Conservation (phyloP, 2,888 invertebrate genomes). For the Eretmocerus hayati region DNA sequence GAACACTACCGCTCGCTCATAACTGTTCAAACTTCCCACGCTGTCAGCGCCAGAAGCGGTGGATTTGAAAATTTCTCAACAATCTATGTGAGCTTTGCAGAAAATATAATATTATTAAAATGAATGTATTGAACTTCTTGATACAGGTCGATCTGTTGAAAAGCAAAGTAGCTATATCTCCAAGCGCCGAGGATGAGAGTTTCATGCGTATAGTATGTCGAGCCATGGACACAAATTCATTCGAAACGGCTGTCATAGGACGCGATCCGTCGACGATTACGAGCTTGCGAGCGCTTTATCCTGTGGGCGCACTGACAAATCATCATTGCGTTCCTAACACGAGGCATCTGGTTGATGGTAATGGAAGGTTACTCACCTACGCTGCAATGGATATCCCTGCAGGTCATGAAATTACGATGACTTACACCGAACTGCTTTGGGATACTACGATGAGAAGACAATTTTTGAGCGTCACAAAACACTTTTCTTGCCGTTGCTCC, state of each 20-base stretch:
- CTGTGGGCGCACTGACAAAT: conserved; percentile 61
- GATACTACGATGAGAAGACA: conserved; percentile 58
- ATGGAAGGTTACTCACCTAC: conserved; percentile 55
- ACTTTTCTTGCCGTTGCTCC: conserved; percentile 60
- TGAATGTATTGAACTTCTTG: background rate
- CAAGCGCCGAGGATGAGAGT: conserved; percentile 52
- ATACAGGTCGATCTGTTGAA: conserved; percentile 42
- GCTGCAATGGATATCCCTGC: conserved; percentile 55
- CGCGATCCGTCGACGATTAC: conserved; percentile 42
- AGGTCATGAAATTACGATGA: conserved; percentile 59
- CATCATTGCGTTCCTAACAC: conserved; percentile 65
- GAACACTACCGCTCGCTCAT: too few relatives aligned
- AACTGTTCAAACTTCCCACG: background rate
- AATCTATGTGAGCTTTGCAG: background rate
- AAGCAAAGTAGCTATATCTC: conserved; percentile 46
- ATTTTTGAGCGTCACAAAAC: conserved; percentile 60
- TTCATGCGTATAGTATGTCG: conserved; percentile 56
- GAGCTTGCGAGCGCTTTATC: conserved; percentile 60
- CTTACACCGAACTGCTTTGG: conserved; percentile 63
- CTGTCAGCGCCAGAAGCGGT: conserved; percentile 11
- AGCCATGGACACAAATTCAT: conserved; percentile 63
- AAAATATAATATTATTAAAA: background rate
- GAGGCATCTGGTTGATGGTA: conserved; percentile 54
- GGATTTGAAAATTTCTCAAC: conserved; percentile 9
- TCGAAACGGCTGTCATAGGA: conserved; percentile 52